phyloP scores from a whole-genome alignment of 1,140 invertebrate species.

The Achroia grisella region DNA sequence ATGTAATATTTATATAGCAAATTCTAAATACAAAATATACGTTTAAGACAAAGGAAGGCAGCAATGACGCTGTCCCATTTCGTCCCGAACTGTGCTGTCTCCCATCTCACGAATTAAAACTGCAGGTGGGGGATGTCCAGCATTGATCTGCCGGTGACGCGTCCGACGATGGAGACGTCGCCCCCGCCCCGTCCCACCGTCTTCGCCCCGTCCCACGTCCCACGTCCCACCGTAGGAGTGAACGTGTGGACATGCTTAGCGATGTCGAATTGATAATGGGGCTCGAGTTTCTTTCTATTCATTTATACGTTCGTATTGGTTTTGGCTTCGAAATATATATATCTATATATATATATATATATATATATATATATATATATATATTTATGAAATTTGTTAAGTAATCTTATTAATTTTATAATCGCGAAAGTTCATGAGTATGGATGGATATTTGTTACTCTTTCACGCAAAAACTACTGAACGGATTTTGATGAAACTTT shows the following conservation, averaged over 20 bases:
- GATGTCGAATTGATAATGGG: constrained; percentile 43
- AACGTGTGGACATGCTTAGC: constrained; percentile 51
- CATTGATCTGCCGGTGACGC: constrained; percentile 56
- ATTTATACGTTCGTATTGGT: neutral
- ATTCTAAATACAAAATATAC: too few species aligned
- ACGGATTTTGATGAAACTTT: too few species aligned
- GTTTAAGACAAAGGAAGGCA: constrained; percentile 20
- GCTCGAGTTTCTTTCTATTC: constrained; percentile 12
- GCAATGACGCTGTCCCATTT: constrained; percentile 10
- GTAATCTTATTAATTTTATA: too few species aligned
- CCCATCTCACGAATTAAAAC: constrained; percentile 54
- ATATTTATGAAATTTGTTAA: too few species aligned
- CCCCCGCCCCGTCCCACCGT: constrained; percentile 11
- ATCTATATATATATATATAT: constrained; percentile 4
- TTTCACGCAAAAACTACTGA: too few species aligned
- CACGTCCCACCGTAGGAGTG: constrained; percentile 10
- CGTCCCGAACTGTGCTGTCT: constrained; percentile 8
- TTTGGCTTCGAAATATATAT: constrained; percentile 15
- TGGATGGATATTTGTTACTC: too few species aligned
- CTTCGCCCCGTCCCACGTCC: too few species aligned
- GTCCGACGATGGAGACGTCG: constrained; percentile 34
- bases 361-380: too few species aligned
- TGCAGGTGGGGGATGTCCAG: constrained; percentile 51
- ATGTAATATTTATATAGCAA: too few species aligned
- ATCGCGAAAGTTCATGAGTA: too few species aligned